Percentiles rank a stretch among this genome's conserved stretches.
These are phyloP conservation scores for Thalassoma bifasciatum DNA, from an alignment of 2,113 vertebrate genomes.

Conservation along the genomic window DNA sequence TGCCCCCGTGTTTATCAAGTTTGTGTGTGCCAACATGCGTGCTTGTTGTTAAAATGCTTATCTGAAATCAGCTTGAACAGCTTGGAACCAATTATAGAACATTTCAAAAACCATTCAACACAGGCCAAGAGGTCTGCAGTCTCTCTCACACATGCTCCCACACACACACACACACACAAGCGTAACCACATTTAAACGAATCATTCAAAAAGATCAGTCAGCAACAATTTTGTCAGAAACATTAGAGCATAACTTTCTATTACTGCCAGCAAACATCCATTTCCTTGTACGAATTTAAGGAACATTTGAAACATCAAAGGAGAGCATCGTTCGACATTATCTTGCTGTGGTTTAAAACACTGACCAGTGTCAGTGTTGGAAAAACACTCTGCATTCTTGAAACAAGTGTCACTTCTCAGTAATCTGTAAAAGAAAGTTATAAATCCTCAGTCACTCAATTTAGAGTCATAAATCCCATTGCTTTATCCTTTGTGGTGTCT, in stretches of 20 bases:
- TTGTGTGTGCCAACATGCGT: too few relatives aligned
- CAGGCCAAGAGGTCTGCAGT: conserved; percentile 8
- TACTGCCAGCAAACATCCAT: background rate
- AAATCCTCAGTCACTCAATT: background rate
- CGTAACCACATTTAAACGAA: background rate
- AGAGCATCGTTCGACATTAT: background rate
- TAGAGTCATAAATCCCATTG: background rate
- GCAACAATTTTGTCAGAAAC: conserved; percentile 18
- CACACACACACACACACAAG: background rate
- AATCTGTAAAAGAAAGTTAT: background rate
- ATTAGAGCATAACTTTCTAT: conserved; percentile 5
- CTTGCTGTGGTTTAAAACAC: background rate
- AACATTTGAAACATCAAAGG: background rate
- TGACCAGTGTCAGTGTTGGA: background rate
- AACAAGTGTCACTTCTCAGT: background rate
- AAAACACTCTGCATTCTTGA: background rate
- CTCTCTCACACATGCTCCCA: background rate
- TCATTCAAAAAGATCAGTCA: background rate
- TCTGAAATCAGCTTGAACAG: conserved; percentile 3
- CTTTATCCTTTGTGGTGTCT: background rate
- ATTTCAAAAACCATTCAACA: conserved; percentile 7
- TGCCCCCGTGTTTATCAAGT: too few relatives aligned
- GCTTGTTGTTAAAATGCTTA: too few relatives aligned
- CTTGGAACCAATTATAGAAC: conserved; percentile 14
- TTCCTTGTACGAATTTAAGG: background rate